These are phyloP conservation scores for Artemisiospiza belli DNA, from an alignment of 2,113 vertebrate genomes.

Conservation along the genomic window DNA sequence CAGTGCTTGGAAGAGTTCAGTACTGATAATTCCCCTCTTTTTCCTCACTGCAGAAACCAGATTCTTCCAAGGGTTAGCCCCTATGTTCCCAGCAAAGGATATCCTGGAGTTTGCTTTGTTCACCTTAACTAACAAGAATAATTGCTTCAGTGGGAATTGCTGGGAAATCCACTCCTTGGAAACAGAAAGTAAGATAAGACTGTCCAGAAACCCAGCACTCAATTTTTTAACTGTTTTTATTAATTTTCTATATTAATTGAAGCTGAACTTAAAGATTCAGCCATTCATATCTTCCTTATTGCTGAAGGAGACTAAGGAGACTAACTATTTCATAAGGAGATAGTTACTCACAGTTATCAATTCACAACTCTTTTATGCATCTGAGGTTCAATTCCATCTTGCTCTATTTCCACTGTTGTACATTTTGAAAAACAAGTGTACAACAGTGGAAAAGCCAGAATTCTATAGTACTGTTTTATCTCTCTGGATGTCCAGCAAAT, in stretches of 20 bases:
- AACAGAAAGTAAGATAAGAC: neutral
- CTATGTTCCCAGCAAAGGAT: constrained; percentile 53
- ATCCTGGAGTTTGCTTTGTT: constrained; percentile 52
- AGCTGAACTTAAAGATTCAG: neutral
- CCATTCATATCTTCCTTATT: neutral
- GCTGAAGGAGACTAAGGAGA: neutral
- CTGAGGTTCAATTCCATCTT: neutral
- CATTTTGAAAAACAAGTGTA: neutral
- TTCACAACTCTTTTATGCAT: neutral
- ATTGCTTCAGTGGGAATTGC: constrained; percentile 46
- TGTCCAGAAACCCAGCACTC: neutral
- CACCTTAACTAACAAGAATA: neutral
- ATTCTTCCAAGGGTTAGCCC: neutral
- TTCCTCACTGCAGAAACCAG: neutral
- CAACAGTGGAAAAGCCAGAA: neutral
- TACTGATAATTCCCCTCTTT: neutral
- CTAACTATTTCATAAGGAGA: neutral
- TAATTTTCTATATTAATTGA: neutral
- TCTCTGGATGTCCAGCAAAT: neutral
- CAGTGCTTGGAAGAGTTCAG: neutral
- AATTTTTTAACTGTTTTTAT: neutral
- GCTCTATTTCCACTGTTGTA: too few species aligned
- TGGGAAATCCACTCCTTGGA: constrained; percentile 34
- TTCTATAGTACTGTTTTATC: neutral
- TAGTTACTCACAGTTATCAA: neutral